Evolutionary conservation across 2,797 vertebrate species (phyloP), one percentile per base, ranked within the genome.

Genomic region (Rhinophrynus dorsalis): DNA sequence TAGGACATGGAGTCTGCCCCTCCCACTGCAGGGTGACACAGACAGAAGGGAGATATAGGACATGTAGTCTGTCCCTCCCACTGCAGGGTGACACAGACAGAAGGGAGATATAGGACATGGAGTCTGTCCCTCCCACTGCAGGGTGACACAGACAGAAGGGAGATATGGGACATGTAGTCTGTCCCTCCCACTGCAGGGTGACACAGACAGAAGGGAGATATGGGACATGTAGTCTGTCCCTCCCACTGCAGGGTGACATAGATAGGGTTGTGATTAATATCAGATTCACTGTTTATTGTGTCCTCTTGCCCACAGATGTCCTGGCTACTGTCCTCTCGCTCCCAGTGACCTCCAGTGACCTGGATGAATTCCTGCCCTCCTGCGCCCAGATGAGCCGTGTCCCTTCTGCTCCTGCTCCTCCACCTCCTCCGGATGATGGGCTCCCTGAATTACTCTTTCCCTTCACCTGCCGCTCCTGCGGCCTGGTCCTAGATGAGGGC

Each of bases 401-500:
- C 0, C 86, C 79, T 74, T 83, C 10, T 82, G 87, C 21, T 79
- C 83, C 3, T 84, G 78, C 21, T 75, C 80, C 44, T 69, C 80
- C 64, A 80, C 81, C 45, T 60, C 68, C 84, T 79, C 68, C 77
- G 60, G 47, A 74, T 78, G 90, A 90, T 0, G 89, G 93, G 0
- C 88, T 96, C 24, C 94, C 95, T 0, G 95, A 96, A 66, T 90
- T 96, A 78, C 92, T 97, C 35, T 96, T 96, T 74, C 95, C 96
- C 3, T 94, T 95, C 79, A 92, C 92, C 0, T 97, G 95, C 82
- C 90, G 84, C 13, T 80, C 89, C 56, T 98, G 96, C 1, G 94
- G 95, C 71, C 90, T 91, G 67, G 93, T 94, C n/a, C 87, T 96
- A 81, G 94, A 96, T 74, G 95, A 96, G 3, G 83, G 82, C 0